Evolutionary conservation across 2,113 vertebrate species (phyloP).

Genomic region (Gobiocypris rarus): DNA sequence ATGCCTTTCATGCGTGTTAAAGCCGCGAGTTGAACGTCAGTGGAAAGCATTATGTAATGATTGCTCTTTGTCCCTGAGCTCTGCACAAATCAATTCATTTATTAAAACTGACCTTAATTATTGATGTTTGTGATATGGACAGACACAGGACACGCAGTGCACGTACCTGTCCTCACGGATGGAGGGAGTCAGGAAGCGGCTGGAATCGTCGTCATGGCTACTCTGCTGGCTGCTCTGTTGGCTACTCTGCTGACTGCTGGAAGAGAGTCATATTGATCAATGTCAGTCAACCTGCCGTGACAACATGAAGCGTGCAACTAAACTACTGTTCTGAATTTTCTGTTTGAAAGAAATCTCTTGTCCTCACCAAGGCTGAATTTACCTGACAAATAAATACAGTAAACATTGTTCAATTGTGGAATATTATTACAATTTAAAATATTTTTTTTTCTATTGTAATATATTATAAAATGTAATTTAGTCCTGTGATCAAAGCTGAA

Average conservation of each 20-base stretch:
- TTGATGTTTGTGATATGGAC: background rate
- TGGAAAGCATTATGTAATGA: background rate
- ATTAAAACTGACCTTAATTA: background rate
- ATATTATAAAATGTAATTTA: background rate
- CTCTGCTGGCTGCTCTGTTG: constrained; percentile 89
- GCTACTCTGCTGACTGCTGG: constrained; percentile 87
- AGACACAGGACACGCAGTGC: constrained; percentile 1
- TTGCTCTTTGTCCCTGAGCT: background rate
- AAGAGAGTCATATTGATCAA: constrained; percentile 53
- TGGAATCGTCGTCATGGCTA: constrained; percentile 87
- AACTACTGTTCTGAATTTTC: background rate
- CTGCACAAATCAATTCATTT: background rate
- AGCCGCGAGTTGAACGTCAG: background rate
- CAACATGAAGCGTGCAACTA: no score
- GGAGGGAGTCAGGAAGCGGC: constrained; percentile 86
- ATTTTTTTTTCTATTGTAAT: background rate
- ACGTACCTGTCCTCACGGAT: constrained; percentile 81
- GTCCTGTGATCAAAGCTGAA: background rate
- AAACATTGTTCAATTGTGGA: background rate
- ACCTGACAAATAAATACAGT: background rate
- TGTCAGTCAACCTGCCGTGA: constrained; percentile 25
- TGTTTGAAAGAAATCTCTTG: background rate
- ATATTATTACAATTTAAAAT: background rate
- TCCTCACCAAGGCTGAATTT: background rate
- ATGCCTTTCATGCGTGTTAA: background rate